Conservation (phyloP, 2,888 invertebrate species). For the Proisotoma minuta region DNA sequence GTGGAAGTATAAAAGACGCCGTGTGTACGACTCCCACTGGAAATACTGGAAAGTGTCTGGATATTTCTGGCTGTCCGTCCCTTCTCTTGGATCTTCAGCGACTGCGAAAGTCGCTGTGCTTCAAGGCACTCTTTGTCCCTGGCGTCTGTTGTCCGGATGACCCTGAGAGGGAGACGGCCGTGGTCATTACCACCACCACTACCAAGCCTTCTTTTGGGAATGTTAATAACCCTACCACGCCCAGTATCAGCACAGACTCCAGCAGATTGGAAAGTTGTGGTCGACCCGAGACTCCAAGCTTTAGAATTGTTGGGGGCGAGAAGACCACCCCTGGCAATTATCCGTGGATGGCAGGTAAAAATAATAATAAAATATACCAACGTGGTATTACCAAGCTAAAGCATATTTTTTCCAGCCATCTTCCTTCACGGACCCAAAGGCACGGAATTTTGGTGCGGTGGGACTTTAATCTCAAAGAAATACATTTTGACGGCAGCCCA, state of each 20-base stretch:
- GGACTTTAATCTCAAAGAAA: conserved; percentile 72
- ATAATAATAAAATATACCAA: not conserved
- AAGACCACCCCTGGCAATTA: conserved; percentile 37
- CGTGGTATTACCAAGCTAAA: not conserved
- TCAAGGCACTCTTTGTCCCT: conserved; percentile 83
- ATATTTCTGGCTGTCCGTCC: conserved; percentile 82
- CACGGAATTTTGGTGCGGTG: conserved; percentile 91
- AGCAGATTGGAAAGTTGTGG: conserved; percentile 60
- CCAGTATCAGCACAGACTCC: not conserved
- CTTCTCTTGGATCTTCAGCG: conserved; percentile 73
- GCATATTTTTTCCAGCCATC: conserved; percentile 60
- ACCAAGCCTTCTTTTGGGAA: conserved; percentile 34
- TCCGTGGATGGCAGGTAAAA: conserved; percentile 77
- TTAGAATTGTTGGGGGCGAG: conserved; percentile 81
- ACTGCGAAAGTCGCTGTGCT: conserved; percentile 79
- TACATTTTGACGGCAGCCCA: conserved; percentile 87
- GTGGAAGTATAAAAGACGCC: conserved; percentile 43
- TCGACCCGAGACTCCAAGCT: conserved; percentile 56
- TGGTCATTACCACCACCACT: conserved; percentile 29
- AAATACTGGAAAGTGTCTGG: conserved; percentile 73
- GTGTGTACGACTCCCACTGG: conserved; percentile 61
- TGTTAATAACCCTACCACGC: conserved; percentile 5
- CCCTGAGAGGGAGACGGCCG: conserved; percentile 29
- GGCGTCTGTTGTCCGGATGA: conserved; percentile 79
- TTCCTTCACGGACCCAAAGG: conserved; percentile 78